A percentile compares a stretch with the other conserved stretches of the same genome.
Conservation (phyloP, 2,797 vertebrate genomes). For the Myripristis jacobus region DNA sequence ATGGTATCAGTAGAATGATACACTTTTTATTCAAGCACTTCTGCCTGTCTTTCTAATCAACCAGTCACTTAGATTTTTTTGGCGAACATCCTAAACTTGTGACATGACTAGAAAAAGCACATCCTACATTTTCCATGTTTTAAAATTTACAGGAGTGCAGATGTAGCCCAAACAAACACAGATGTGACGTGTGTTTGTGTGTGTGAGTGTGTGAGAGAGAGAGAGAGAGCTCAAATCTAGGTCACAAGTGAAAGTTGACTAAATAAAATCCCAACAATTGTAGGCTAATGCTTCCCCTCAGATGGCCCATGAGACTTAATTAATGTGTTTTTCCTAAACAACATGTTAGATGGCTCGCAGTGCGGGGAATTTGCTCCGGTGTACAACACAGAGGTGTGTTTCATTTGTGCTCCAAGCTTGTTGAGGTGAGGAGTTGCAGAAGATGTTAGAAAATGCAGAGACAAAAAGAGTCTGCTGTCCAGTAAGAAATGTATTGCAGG, state of each 20-base stretch:
- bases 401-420: not conserved
- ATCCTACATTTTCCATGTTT: too few relatives aligned
- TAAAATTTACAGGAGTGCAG: too few relatives aligned
- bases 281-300: not conserved
- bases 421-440: not conserved
- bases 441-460: not conserved
- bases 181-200: too few relatives aligned
- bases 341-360: not conserved
- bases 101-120: too few relatives aligned
- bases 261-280: not conserved
- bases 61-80: too few relatives aligned
- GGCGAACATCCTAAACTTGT: too few relatives aligned
- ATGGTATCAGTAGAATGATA: not conserved
- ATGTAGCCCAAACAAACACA: too few relatives aligned
- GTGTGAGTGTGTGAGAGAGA: too few relatives aligned
- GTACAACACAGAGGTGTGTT: not conserved
- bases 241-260: too few relatives aligned
- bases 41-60: too few relatives aligned
- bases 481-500: slow-evolving; percentile 16
- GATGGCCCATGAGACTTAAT: not conserved
- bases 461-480: slow-evolving; percentile 12
- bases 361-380: not conserved
- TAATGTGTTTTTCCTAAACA: not conserved
- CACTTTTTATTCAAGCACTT: too few relatives aligned
- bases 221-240: too few relatives aligned